Percentiles rank a stretch among this genome's conserved stretches.
Conservation (phyloP, 1,140 invertebrate genomes). For the Arion vulgaris region DNA sequence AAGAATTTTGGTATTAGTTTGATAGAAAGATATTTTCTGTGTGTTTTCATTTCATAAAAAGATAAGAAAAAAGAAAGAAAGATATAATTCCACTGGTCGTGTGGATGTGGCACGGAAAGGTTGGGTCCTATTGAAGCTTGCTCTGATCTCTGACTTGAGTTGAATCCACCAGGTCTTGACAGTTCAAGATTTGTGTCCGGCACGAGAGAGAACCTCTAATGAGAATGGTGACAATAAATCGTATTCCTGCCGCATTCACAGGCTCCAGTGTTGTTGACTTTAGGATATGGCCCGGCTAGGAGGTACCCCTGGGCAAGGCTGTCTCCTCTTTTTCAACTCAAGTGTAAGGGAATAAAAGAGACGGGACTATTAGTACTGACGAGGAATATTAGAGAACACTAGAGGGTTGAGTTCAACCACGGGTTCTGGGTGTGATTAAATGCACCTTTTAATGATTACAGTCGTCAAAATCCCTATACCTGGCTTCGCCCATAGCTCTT, state of each 20-base stretch:
- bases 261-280: background rate
- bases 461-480: background rate
- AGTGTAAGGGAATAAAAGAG: constrained; percentile 3
- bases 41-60: background rate
- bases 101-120: background rate
- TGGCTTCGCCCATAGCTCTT: background rate
- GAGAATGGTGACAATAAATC: constrained; percentile 8
- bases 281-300: background rate
- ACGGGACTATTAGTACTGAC: background rate
- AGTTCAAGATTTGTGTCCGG: background rate
- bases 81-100: background rate
- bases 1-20: background rate
- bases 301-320: background rate
- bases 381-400: background rate
- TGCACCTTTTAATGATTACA: constrained; percentile 12
- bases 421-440: constrained; percentile 6
- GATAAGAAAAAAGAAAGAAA: background rate
- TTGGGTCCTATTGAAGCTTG: background rate
- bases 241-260: background rate
- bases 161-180: background rate
- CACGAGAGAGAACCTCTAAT: background rate
- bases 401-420: background rate
- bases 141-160: background rate
- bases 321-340: background rate
- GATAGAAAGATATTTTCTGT: background rate